Evolutionary conservation across 2,888 invertebrate genomes (phyloP), one percentile per base, ranked within the genome.

Genomic region (Philereme transversata): DNA sequence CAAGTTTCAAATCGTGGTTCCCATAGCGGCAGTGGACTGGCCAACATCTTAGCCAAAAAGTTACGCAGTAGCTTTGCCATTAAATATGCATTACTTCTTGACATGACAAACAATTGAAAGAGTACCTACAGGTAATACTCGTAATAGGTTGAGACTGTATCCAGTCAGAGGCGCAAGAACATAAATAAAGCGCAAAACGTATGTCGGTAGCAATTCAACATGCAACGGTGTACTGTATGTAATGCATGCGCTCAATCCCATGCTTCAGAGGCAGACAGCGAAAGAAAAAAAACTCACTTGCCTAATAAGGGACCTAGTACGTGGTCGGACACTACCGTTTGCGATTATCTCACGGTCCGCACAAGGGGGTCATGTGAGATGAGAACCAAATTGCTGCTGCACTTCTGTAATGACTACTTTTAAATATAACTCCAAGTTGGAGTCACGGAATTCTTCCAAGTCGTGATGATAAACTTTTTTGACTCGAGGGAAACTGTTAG

Each of bases 281-380:
- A 78, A 75, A 75, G 80, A 86, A 85, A 73, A 88, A 86, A 83
- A 51, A 79, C 78, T 80, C 71, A 77, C 77, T 79, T 77, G 76
- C 87, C 90, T 81, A 88, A 89, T 89, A 90, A 85, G 89, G 63
- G 89, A 80, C 47, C 73, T 75, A 74, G 86, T 86, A 89, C 90
- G 88, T 88, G 89, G 79, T 79, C 73, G 86, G 84, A 84, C 87
- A 87, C 86, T 84, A 84, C 87, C 82, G 87, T 81, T 81, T 73
- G 87, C 88, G 89, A 88, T 88, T 88, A 89, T 90, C 90, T 89
- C 90, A 90, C 88, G 90, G 87, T 85, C 83, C 73, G 72, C 72
- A 71, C 77, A 85, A 84, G 81, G 84, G 81, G 88, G 89, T 89
- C 88, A 89, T 80, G 84, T 83, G 88, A 81, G 43, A 43, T 38